Evolutionary conservation across 2,888 invertebrate species (phyloP), one percentile per base, ranked within the genome.

Genomic region (Sarcophaga caerulescens): DNA sequence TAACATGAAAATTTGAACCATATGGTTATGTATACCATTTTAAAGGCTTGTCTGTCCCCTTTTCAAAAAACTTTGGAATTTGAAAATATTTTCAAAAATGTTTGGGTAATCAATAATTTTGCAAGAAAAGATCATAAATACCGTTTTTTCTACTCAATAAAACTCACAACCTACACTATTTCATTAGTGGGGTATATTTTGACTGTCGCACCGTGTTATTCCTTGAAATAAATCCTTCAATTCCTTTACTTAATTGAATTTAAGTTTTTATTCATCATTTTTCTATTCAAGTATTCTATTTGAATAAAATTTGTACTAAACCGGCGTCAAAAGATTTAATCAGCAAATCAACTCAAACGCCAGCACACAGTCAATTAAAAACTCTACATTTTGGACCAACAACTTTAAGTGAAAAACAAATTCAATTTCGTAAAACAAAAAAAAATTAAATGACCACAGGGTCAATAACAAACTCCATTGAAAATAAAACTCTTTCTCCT

Each of bases 311-410:
- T 3, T 3, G 35, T 35, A 17, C 4, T 57, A 57, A 83, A 78
- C 84, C 84, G 84, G 84, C 74, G 84, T 65, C 84, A 79, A 45
- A 79, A 69, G 78, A 84, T 84, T 84, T 79, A 70, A 84, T 79
- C 84, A 65, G 21, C 69, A 79, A 74, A 69, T 84, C 69, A 79
- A 75, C 79, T 59, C 52, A 84, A 74, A 10, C 79, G 47, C 14
- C 65, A 76, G 63, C 45, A 73, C 14, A 47, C 52, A 73, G 73
- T 73, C 60, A 59, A 63, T 63, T 62, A 69, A 52, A 11, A 47
- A 47, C 47, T 65, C 11, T 70, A 52, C 12, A 17, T 63, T 78
- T 78, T 69, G 45, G 57, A 8, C 57, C 63, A 74, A 52, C 12
- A 59, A 65, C 2, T 47, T 75, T 84, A 75, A 84, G 74, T 84